Conservation (phyloP, 2,797 vertebrate species). For the Knipowitschia caucasica region DNA sequence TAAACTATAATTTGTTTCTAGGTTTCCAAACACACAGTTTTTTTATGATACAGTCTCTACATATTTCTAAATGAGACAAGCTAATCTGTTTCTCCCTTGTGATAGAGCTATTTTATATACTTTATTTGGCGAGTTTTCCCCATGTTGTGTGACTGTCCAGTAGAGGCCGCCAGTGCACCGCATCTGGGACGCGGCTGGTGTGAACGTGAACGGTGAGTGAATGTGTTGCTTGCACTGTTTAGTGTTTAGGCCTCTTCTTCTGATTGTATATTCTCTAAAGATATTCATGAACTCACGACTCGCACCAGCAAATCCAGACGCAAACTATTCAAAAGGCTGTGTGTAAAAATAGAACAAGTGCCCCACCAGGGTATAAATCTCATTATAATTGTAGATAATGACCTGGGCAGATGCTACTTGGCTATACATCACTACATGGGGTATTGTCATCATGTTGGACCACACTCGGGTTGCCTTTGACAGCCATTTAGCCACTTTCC, state of each 20-base stretch:
- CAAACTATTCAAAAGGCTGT: slow-evolving; percentile 11
- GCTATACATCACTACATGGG: background rate
- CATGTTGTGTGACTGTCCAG: slow-evolving; percentile 17
- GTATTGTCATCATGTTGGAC: background rate
- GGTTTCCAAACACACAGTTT: no score
- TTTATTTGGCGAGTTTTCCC: background rate
- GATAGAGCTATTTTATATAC: no score
- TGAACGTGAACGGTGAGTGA: slow-evolving; percentile 70
- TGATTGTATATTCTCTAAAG: slow-evolving; percentile 36
- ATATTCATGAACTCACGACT: slow-evolving; percentile 23
- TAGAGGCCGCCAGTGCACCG: slow-evolving; percentile 62
- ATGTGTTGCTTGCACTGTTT: slow-evolving; percentile 50
- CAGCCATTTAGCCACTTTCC: slow-evolving; percentile 1
- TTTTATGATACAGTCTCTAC: no score
- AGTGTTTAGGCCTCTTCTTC: slow-evolving; percentile 42
- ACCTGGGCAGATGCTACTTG: slow-evolving; percentile 1
- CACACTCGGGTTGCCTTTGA: slow-evolving; percentile 5
- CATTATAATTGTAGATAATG: background rate
- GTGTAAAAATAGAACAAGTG: slow-evolving; percentile 31
- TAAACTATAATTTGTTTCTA: no score
- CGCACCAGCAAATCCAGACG: background rate
- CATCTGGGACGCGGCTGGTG: slow-evolving; percentile 15
- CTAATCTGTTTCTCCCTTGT: no score
- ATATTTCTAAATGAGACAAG: no score
- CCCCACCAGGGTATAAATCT: slow-evolving; percentile 8